Percentiles rank a stretch among this genome's conserved stretches.
Evolutionary conservation across 2,888 invertebrate genomes (phyloP).

Genomic region (Helleia helle): DNA sequence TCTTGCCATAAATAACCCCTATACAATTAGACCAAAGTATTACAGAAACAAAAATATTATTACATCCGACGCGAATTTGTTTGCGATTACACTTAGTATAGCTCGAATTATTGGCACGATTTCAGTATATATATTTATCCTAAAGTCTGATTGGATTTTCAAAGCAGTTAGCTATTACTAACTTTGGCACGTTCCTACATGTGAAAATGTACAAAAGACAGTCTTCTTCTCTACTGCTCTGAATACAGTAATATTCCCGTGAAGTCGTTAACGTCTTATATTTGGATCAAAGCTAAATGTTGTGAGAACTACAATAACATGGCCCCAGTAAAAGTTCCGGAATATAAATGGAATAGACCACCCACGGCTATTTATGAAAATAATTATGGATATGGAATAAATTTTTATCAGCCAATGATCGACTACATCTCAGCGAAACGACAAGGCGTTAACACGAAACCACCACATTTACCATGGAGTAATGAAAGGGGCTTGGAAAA

Average conservation of each 20-base stretch:
- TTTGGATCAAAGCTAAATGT: conserved; percentile 28
- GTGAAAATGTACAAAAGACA: conserved; percentile 59
- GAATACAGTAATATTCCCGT: conserved; percentile 46
- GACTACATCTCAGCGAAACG: conserved; percentile 85
- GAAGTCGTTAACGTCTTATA: conserved; percentile 28
- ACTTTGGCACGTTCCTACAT: conserved; percentile 50
- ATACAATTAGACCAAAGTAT: conserved; percentile 6
- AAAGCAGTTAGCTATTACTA: conserved; percentile 37
- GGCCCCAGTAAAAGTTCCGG: conserved; percentile 61
- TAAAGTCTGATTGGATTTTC: conserved; percentile 53
- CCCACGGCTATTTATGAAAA: conserved; percentile 83
- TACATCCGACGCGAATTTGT: conserved; percentile 21
- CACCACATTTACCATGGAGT: conserved; percentile 83
- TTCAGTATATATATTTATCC: conserved; percentile 51
- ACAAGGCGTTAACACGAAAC: conserved; percentile 46
- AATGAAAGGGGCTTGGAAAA: conserved; percentile 80
- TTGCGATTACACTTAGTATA: conserved; percentile 23
- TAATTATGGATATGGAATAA: conserved; percentile 88
- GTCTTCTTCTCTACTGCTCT: conserved; percentile 36
- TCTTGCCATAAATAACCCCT: conserved; percentile 16
- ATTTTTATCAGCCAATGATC: conserved; percentile 91
- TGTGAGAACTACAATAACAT: conserved; percentile 24
- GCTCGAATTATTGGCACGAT: conserved; percentile 51
- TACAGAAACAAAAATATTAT: conserved; percentile 8
- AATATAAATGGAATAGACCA: conserved; percentile 69